Conservation (phyloP, 2,888 invertebrate species). For the Athalia cordata region DNA sequence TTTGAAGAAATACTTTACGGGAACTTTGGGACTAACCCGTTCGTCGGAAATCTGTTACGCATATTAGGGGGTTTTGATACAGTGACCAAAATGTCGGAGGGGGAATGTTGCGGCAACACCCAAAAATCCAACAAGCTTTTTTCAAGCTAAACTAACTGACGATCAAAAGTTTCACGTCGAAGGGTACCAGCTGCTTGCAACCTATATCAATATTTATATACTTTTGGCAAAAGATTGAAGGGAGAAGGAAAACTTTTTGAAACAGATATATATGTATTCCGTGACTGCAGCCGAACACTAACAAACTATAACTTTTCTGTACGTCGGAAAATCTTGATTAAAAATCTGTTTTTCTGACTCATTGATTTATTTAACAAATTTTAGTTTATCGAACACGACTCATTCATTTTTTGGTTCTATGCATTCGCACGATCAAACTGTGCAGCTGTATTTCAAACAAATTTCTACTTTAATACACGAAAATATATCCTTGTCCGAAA, state of each 20-base stretch:
- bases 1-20: conserved; percentile 34
- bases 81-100: conserved; percentile 30
- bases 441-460: too few relatives aligned
- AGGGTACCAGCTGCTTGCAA: conserved; percentile 24
- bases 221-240: conserved; percentile 13
- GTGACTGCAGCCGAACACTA: background rate
- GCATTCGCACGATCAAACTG: background rate
- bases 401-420: conserved; percentile 1
- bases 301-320: conserved; percentile 29
- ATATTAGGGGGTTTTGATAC: conserved; percentile 30
- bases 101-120: conserved; percentile 2
- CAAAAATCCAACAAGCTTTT: conserved; percentile 21
- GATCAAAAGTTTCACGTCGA: conserved; percentile 26
- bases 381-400: conserved; percentile 17
- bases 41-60: conserved; percentile 29
- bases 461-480: too few relatives aligned
- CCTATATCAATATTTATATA: too few relatives aligned
- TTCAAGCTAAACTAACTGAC: conserved; percentile 20
- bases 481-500: too few relatives aligned
- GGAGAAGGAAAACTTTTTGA: conserved; percentile 20
- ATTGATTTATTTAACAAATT: conserved; percentile 21
- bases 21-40: conserved; percentile 19
- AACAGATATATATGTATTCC: background rate
- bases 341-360: conserved; percentile 24
- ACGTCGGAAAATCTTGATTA: conserved; percentile 35